Percentiles rank a stretch among this genome's conserved stretches.
Evolutionary conservation across 2,888 invertebrate species (phyloP).

Genomic region (Gryllus longicercus): DNA sequence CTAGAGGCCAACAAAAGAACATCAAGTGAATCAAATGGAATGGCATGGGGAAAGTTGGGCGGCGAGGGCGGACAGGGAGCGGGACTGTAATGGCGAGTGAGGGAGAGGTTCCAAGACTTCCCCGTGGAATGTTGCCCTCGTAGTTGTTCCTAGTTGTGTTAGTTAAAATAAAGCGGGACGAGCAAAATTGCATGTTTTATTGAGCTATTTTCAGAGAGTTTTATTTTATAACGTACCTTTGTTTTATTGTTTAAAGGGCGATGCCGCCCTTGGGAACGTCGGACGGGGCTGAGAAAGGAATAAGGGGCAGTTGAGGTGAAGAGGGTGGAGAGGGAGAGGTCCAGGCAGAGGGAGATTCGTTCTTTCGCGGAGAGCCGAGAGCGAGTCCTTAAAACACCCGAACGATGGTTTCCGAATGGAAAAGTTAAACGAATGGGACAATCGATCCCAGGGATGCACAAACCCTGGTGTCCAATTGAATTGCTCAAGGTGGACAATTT

Average conservation of each 20-base stretch:
- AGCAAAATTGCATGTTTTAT: neutral
- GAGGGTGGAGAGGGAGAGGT: neutral
- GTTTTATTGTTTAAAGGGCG: neutral
- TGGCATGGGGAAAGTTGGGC: neutral
- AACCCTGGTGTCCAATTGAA: no score
- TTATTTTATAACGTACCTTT: neutral
- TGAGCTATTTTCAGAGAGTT: neutral
- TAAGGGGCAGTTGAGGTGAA: neutral
- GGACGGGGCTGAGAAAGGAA: no score
- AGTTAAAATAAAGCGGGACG: neutral
- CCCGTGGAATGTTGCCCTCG: neutral
- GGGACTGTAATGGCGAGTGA: neutral
- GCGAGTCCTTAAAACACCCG: no score
- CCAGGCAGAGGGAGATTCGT: neutral
- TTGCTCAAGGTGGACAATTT: no score
- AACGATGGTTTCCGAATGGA: no score
- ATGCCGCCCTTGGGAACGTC: no score
- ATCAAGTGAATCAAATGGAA: conserved; percentile 17
- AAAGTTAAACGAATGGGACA: no score
- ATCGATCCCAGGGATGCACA: no score
- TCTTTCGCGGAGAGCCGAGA: no score
- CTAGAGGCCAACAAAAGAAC: neutral
- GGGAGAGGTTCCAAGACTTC: neutral
- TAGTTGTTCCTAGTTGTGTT: neutral
- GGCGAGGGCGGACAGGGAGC: neutral